Base-by-base conservation (phyloP, 2,113 vertebrate species). In the Thunnus thynnus region DNA sequence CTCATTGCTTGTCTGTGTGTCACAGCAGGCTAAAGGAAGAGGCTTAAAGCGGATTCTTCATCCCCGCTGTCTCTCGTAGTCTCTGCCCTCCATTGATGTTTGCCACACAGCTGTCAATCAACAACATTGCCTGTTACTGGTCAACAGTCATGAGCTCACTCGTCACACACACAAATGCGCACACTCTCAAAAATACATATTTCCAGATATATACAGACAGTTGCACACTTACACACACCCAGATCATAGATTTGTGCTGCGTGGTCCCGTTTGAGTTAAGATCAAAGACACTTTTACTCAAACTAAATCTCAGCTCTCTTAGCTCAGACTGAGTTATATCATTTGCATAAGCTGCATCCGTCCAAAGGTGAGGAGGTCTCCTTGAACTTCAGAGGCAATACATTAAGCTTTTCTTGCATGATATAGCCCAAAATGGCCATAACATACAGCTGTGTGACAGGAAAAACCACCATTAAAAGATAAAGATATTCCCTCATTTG, bases 51-150 rank as follows among this genome's bases (percentile, higher is more conserved):
- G 16, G 74, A 80, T 72, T 76, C 46, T 60, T 77, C 58, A 61
- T 72, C 72, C 67, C 66, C 51, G 51, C 63, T 72, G 27, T 72
- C 80, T 46, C 52, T 46, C n/a, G 61, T 25, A 52, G 44, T 68
- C 52, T 80, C n/a, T 2, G 25, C 60, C 72, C 55, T 54, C 48
- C 30, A 6, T 67, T 58, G 6, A 60, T 80, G 61, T 67, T 76
- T 74, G 51, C 56, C 60, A 55, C 83, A 73, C 66, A 63, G 46
- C 83, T 77, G 77, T 78, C 88, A 78, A 14, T 86, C 88, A 84
- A 56, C 52, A 70, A 4, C 71, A 51, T 54, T 30, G 60, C 41
- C 74, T 48, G 51, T 50, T 67, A 63, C 30, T 46, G 25, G 60
- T 67, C 62, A 61, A 62, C 71, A 60, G 67, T 54, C 66, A 58